phyloP scores from a whole-genome alignment of 2,888 invertebrate species.

The Andrena flavipes region DNA sequence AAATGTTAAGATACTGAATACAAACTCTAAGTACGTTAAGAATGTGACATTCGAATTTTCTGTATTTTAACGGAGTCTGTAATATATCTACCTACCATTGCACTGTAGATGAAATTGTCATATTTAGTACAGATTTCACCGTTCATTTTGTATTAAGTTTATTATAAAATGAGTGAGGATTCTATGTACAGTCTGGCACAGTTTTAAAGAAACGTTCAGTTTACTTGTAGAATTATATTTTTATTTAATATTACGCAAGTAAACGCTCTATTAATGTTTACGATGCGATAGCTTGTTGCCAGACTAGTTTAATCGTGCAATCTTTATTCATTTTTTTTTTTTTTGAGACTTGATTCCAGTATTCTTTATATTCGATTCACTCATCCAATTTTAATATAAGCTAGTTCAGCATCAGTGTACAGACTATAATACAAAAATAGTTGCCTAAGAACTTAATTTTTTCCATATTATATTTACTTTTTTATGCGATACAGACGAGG shows the following conservation, averaged over 20 bases:
- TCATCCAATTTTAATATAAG: slow-evolving; percentile 13
- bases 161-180: slow-evolving; percentile 31
- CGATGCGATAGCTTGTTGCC: not conserved
- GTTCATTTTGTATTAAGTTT: slow-evolving; percentile 17
- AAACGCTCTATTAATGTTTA: slow-evolving; percentile 5
- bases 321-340: not conserved
- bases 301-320: slow-evolving; percentile 10
- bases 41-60: slow-evolving; percentile 15
- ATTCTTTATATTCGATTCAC: not conserved
- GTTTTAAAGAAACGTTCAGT: slow-evolving; percentile 15
- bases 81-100: slow-evolving; percentile 15
- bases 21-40: slow-evolving; percentile 22
- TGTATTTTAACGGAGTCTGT: slow-evolving; percentile 13
- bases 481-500: slow-evolving; percentile 25
- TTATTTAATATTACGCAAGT: slow-evolving; percentile 11
- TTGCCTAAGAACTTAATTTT: slow-evolving; percentile 12
- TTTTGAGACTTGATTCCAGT: slow-evolving; percentile 9
- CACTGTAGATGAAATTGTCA: slow-evolving; percentile 17
- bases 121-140: slow-evolving; percentile 11
- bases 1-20: slow-evolving; percentile 13
- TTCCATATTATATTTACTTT: not conserved
- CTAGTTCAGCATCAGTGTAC: slow-evolving; percentile 1
- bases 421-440: slow-evolving; percentile 38
- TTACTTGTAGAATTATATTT: slow-evolving; percentile 7
- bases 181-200: slow-evolving; percentile 12